Base-by-base conservation (phyloP, 2,797 vertebrate genomes). In the Mionectes olivaceus region DNA sequence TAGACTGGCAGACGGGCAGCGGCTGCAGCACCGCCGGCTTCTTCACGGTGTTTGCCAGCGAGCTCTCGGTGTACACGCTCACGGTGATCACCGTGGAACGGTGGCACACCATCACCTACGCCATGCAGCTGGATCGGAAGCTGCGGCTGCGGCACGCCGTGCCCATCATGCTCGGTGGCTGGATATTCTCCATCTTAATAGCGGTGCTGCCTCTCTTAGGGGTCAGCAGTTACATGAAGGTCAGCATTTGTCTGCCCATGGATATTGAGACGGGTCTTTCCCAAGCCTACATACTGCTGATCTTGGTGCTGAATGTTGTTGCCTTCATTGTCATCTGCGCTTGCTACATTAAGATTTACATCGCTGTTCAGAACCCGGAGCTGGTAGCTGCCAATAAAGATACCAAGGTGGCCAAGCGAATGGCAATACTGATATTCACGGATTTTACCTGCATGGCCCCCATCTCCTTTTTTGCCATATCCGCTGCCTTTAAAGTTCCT, bases 391-490 rank as follows among this genome's bases (percentile, higher is more conserved):
- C 98, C 37, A 97, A 98, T 33, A 98, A 98, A 70, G 99, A 99
- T 39, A 97, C 98, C 49, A 99, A 98, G 94, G 98, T 99, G 0
- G 99, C 99, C 90, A 99, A 99, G 93, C 98, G 98, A 89, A 99
- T 99, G 99, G 99, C 99, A 0, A 95, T 99, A 73, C 98, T 99
- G 37, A 99, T 99, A 96, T 99, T 99, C 97, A 99, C 99, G 0
- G 98, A 99, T 95, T 99, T 99, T 68, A 96, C 98, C 28, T 99
- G 99, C 97, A 99, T 99, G 98, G 99, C 99, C 1, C 99, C 99
- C 0, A 99, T 99, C 95, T 99, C 99, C 19, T 99, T 99, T 94
- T 99, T 99, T 55, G 99, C 99, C 84, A 99, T 99, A 96, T 99
- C 99, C 0, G 99, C 99, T 2, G 99, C 99, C 52, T 98, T 99